Base-by-base conservation (phyloP, 1,140 invertebrate genomes). In the Bombus picipes region DNA sequence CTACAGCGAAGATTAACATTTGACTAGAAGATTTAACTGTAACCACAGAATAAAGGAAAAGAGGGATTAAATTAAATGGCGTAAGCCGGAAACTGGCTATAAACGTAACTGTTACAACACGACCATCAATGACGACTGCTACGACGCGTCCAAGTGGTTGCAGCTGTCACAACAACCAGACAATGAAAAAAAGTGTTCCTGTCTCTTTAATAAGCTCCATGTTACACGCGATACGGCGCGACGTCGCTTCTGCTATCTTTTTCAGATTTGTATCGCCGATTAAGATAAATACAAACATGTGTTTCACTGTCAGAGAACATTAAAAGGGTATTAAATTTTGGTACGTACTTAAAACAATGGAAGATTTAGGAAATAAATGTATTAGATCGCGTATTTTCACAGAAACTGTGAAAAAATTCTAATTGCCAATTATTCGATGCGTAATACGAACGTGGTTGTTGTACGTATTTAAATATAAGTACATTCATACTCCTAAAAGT, bases 131-230 rank as follows among this genome's bases (percentile, higher is more conserved):
- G 39, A 66, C 37, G 13, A 32, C 43, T 65, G 41, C 71, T n/a
- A 68, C 43, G 68, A 32, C 13, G 71, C 5, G 37, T 34, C 57
- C 74, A 77, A 83, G 65, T 83, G 62, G 72, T 53, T 53, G 82
- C 82, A 83, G 82, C 82, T 83, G 82, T 59, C 62, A 83, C 59
- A 83, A 83, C 41, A 75, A 28, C 9, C 43, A 39, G 43, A 83
- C n/a, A 77, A 83, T n/a, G 82, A 32, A 72, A 77, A 83, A 77
- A 53, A 66, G 37, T 41, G 34, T 59, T 81, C 34, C 68, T 41
- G 43, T 72, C 62, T 71, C 77, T 79, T 68, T 79, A 78, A 78
- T 78, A 78, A 78, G 59, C 18, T 39, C 4, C 34, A 25, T 39
- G 37, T 78, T 78, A 41, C 34, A 32, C 1, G n/a, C 34, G 13